Evolutionary conservation across 2,113 vertebrate species (phyloP).

Genomic region (Uropsilus gracilis): DNA sequence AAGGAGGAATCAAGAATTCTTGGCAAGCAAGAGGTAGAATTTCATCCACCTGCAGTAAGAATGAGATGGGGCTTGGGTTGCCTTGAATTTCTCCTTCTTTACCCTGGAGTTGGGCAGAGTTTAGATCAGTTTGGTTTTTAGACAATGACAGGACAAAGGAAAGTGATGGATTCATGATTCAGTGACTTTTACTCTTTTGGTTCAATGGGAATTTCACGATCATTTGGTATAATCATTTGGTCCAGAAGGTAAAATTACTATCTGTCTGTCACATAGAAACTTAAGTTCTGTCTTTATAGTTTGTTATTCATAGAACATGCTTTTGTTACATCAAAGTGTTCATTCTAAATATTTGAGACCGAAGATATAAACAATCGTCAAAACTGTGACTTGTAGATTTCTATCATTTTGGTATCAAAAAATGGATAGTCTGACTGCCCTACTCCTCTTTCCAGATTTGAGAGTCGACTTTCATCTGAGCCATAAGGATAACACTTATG

Average conservation of each 20-base stretch:
- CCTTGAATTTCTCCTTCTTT: neutral
- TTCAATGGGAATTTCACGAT: neutral
- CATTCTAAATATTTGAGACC: constrained; percentile 61
- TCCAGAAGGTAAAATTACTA: neutral
- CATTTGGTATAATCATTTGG: neutral
- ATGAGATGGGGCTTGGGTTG: neutral
- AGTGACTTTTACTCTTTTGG: neutral
- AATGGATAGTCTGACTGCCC: neutral
- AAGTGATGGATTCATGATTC: neutral
- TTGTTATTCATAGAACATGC: constrained; percentile 35
- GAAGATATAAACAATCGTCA: constrained; percentile 44
- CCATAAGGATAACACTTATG: constrained; percentile 53
- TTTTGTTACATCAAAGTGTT: constrained; percentile 56
- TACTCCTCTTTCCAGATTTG: neutral
- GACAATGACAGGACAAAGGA: neutral
- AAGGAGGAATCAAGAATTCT: neutral
- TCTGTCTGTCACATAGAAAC: constrained; percentile 34
- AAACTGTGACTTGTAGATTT: constrained; percentile 42
- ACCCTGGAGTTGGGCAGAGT: neutral
- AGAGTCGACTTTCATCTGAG: constrained; percentile 65
- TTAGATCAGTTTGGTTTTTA: neutral
- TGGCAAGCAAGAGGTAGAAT: neutral
- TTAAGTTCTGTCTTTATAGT: constrained; percentile 39
- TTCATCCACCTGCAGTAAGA: neutral
- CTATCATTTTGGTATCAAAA: constrained; percentile 49